Evolutionary conservation across 37 sponge, comb jelly and placozoan species (phyloP).

Genomic region (Chondrosia reniformis): DNA sequence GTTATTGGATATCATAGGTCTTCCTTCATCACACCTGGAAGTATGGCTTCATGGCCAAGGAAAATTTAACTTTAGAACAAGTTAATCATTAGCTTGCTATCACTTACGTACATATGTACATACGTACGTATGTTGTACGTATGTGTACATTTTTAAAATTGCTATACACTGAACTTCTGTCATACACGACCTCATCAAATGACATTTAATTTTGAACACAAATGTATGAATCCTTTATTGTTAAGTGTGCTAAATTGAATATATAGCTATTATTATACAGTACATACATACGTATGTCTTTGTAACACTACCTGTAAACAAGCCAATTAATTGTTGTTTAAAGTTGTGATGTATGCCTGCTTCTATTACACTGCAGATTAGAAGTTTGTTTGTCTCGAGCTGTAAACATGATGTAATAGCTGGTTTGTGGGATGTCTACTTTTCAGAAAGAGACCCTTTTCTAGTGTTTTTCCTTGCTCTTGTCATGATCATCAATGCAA

Average conservation of each 20-base stretch:
- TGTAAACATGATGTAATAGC: conserved; percentile 55
- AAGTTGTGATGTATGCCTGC: not conserved
- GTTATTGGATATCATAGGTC: too few species aligned
- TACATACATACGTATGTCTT: too few species aligned
- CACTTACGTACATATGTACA: conserved; percentile 12
- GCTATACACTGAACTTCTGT: not conserved
- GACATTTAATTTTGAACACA: too few species aligned
- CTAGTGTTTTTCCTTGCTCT: conserved; percentile 86
- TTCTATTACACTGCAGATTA: conserved; percentile 39
- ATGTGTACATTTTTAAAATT: not conserved
- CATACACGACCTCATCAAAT: not conserved
- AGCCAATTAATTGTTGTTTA: too few species aligned
- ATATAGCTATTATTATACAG: too few species aligned
- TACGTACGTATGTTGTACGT: not conserved
- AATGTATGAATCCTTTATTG: too few species aligned
- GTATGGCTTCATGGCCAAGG: too few species aligned
- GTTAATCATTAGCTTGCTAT: not conserved
- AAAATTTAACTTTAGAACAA: too few species aligned
- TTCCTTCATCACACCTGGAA: too few species aligned
- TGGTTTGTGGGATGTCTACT: conserved; percentile 81
- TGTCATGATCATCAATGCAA: conserved; percentile 90
- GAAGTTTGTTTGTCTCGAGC: conserved; percentile 66
- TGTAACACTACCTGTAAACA: too few species aligned
- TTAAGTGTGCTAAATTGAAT: too few species aligned
- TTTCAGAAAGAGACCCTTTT: conserved; percentile 87